phyloP scores from a whole-genome alignment of 2,113 vertebrate genomes.

The Etia nguti region DNA sequence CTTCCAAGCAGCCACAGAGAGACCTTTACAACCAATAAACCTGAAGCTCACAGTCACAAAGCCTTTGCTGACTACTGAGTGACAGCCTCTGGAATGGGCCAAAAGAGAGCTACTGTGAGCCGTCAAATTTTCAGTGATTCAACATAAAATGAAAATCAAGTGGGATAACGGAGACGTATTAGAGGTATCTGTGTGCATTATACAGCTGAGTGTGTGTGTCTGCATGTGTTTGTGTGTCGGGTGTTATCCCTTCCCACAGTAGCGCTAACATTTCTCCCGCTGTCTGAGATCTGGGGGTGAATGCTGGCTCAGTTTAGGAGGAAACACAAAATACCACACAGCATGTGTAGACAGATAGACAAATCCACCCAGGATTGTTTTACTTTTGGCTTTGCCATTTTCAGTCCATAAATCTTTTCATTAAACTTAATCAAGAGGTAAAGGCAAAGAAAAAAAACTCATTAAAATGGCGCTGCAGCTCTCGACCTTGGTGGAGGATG shows the following conservation, averaged over 20 bases:
- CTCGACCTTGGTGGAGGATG: not conserved
- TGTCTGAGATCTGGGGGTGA: conserved; percentile 17
- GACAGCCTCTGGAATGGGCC: not conserved
- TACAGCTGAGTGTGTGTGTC: not conserved
- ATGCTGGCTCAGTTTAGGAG: not conserved
- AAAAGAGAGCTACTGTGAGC: not conserved
- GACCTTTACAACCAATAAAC: conserved; percentile 4
- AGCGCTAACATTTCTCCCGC: conserved; percentile 37
- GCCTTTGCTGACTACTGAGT: not conserved
- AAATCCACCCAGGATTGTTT: not conserved
- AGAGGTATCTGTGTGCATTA: not conserved
- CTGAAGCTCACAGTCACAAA: not conserved
- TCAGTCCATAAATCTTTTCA: not conserved
- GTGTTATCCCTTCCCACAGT: not conserved
- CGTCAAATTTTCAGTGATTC: not conserved
- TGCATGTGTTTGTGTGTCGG: not conserved
- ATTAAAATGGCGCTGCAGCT: not conserved
- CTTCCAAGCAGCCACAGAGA: not conserved
- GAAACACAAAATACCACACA: conserved; percentile 33
- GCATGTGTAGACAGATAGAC: not conserved
- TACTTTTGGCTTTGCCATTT: not conserved
- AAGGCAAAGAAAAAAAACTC: not conserved
- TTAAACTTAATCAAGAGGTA: not conserved
- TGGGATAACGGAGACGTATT: not conserved
- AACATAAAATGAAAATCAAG: not conserved